Percentiles rank a stretch among this genome's conserved stretches.
Conservation (phyloP, 2,113 vertebrate genomes). For the Acrocephalus arundinaceus region DNA sequence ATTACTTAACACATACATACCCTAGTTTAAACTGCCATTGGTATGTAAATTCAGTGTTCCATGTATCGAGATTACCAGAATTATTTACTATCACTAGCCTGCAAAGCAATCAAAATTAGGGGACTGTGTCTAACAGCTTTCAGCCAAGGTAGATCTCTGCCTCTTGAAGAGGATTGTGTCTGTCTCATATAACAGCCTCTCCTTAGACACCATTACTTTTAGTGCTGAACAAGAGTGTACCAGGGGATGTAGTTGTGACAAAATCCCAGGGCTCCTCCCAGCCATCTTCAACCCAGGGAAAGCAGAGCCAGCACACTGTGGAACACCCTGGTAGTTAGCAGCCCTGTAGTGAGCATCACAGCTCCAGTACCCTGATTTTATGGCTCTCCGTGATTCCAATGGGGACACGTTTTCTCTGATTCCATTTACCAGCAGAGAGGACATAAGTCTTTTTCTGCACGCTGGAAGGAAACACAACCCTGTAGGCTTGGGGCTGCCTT, state of each 20-base stretch:
- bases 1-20: not conserved
- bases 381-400: not conserved
- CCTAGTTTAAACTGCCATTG: not conserved
- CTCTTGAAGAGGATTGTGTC: not conserved
- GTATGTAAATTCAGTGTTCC: not conserved
- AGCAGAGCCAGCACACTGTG: not conserved
- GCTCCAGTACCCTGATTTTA: rapidly evolving
- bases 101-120: not conserved
- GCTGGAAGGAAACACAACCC: not conserved
- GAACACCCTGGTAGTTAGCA: not conserved
- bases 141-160: not conserved
- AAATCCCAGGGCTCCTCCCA: not conserved
- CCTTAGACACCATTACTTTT: not conserved
- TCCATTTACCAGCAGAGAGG: not conserved
- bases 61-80: not conserved
- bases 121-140: not conserved
- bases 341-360: too few relatives aligned
- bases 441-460: not conserved
- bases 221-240: not conserved
- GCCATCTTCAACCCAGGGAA: rapidly evolving
- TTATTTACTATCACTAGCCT: not conserved
- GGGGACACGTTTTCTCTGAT: not conserved
- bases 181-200: not conserved
- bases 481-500: not conserved
- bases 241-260: not conserved